Evolutionary conservation across 2,888 invertebrate genomes (phyloP).

Genomic region (Xanthia icteritia): DNA sequence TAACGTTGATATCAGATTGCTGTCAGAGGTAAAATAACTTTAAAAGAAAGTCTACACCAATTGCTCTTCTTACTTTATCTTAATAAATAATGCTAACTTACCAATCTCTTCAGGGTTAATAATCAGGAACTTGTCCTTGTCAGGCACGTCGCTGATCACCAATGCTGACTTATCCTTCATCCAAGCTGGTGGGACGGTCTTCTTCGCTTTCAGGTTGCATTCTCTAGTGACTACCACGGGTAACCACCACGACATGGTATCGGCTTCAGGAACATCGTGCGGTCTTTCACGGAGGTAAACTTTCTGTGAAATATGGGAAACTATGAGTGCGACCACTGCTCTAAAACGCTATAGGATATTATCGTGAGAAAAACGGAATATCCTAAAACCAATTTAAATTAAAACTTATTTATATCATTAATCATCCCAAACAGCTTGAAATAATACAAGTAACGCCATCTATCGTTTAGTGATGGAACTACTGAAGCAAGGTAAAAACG

Average conservation of each 20-base stretch:
- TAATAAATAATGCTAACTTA: slow-evolving; percentile 72
- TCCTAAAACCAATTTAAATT: background rate
- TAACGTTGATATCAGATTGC: too few relatives aligned
- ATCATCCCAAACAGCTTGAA: background rate
- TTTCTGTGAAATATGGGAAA: slow-evolving; percentile 83
- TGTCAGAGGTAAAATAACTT: too few relatives aligned
- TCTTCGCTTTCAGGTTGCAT: slow-evolving; percentile 90
- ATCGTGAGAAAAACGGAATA: too few relatives aligned
- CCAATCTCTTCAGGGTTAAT: slow-evolving; percentile 96
- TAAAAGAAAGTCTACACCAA: too few relatives aligned
- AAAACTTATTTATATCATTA: background rate
- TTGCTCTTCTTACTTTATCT: background rate
- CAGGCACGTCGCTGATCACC: slow-evolving; percentile 89
- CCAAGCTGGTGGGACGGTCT: slow-evolving; percentile 91
- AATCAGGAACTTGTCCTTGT: slow-evolving; percentile 92
- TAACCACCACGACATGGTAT: slow-evolving; percentile 93
- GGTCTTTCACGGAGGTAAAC: slow-evolving; percentile 93
- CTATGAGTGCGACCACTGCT: background rate
- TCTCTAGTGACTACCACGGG: slow-evolving; percentile 92
- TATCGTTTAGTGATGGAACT: background rate
- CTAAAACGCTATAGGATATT: background rate
- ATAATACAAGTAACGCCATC: slow-evolving; percentile 46
- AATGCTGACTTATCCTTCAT: slow-evolving; percentile 91
- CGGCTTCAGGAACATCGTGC: slow-evolving; percentile 93
- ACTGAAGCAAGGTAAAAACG: background rate